Evolutionary conservation across 2,888 invertebrate genomes (phyloP).

Genomic region (Netelia melanura): DNA sequence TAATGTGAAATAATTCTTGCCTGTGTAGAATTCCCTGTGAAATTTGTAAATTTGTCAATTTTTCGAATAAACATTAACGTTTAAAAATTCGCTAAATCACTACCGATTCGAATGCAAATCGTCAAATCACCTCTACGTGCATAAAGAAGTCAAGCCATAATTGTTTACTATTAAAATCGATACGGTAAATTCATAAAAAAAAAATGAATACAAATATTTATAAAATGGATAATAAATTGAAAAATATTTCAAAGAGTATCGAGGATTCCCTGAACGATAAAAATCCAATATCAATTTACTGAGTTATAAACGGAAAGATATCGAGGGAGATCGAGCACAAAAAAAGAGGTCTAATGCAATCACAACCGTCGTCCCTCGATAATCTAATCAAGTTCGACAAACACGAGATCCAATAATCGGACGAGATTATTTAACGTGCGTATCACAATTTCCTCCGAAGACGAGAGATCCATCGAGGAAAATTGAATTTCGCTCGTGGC

Average conservation of each 20-base stretch:
- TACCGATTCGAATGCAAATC: not conserved
- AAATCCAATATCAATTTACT: not conserved
- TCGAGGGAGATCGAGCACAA: no score
- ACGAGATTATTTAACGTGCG: not conserved
- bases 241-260: not conserved
- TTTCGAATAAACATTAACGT: not conserved
- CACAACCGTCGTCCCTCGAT: constrained; percentile 1
- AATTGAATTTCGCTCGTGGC: not conserved
- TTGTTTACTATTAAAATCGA: no score
- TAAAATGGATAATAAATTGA: no score
- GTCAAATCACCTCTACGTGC: not conserved
- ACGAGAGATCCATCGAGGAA: constrained; percentile 27
- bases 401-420: not conserved
- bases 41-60: not conserved
- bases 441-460: constrained; percentile 9
- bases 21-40: not conserved
- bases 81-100: not conserved
- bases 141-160: no score
- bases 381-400: constrained; percentile 39
- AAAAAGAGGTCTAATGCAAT: not conserved
- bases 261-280: not conserved
- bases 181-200: no score
- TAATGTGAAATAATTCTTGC: not conserved
- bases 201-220: no score
- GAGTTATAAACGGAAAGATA: not conserved